A percentile compares a stretch with the other conserved stretches of the same genome.
Conservation (phyloP, 2,113 vertebrate species). For the Lasiurus borealis region DNA sequence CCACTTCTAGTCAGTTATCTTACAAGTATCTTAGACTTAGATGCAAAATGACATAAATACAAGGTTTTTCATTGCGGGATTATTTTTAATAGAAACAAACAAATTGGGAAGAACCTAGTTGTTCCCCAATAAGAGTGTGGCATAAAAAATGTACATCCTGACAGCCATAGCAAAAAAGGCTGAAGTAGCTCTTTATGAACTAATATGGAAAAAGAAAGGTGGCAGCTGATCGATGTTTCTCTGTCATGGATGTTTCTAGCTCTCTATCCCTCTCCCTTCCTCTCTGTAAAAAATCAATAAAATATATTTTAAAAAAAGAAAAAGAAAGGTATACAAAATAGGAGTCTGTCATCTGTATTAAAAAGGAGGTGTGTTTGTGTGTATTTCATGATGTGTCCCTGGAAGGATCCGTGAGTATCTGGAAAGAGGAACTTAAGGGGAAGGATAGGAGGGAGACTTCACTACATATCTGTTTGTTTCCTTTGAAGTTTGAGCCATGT, state of each 20-base stretch:
- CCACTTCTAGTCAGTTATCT: not conserved
- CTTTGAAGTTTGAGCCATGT: not conserved
- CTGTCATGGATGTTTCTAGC: too few species aligned
- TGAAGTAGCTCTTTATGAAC: not conserved
- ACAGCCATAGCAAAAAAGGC: not conserved
- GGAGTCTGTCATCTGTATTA: not conserved
- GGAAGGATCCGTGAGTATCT: not conserved
- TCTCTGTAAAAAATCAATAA: too few species aligned
- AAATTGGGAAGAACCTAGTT: not conserved
- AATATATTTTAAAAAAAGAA: too few species aligned
- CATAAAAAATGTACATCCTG: not conserved
- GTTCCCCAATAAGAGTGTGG: not conserved
- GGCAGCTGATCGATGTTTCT: too few species aligned
- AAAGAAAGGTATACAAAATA: not conserved
- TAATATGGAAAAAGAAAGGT: not conserved
- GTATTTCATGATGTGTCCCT: not conserved
- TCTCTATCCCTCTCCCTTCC: too few species aligned
- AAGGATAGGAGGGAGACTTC: not conserved
- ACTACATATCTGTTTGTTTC: not conserved
- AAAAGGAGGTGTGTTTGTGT: not conserved
- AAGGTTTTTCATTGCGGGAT: not conserved
- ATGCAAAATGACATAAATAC: constrained; percentile 1
- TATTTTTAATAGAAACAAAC: constrained; percentile 43
- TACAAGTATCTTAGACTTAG: not conserved
- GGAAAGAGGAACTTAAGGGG: not conserved